Evolutionary conservation across 2,797 vertebrate species (phyloP).

Genomic region (Rhinella marina): DNA sequence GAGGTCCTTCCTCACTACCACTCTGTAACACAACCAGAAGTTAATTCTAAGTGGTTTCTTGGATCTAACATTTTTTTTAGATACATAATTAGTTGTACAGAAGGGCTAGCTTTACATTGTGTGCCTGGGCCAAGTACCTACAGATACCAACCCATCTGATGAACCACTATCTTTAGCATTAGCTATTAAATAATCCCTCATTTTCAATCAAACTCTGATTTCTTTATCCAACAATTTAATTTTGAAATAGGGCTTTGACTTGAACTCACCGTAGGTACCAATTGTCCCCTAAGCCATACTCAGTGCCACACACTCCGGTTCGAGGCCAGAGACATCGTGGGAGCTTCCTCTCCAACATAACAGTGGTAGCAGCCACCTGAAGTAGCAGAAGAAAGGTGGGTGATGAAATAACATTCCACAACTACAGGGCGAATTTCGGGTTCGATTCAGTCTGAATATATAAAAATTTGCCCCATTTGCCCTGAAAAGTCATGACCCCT

Average conservation of each 20-base stretch:
- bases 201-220: too few relatives aligned
- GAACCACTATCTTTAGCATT: not conserved
- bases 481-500: too few relatives aligned
- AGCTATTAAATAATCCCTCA: not conserved
- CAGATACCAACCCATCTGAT: too few relatives aligned
- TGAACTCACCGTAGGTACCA: constrained; percentile 61
- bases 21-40: constrained; percentile 35
- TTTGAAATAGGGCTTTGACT: not conserved
- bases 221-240: not conserved
- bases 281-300: constrained; percentile 75
- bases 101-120: too few relatives aligned
- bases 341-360: constrained; percentile 81
- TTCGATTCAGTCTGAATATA: too few relatives aligned
- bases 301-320: constrained; percentile 75
- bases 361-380: constrained; percentile 82
- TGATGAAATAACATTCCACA: not conserved
- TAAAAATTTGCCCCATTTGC: too few relatives aligned
- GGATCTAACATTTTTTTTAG: not conserved
- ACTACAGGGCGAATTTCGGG: too few relatives aligned
- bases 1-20: constrained; percentile 46
- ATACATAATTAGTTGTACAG: too few relatives aligned
- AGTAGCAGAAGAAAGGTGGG: not conserved
- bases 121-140: too few relatives aligned
- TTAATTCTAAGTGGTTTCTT: not conserved
- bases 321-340: constrained; percentile 79